Conservation (phyloP, 2,888 invertebrate genomes). For the Pterostichus niger region DNA sequence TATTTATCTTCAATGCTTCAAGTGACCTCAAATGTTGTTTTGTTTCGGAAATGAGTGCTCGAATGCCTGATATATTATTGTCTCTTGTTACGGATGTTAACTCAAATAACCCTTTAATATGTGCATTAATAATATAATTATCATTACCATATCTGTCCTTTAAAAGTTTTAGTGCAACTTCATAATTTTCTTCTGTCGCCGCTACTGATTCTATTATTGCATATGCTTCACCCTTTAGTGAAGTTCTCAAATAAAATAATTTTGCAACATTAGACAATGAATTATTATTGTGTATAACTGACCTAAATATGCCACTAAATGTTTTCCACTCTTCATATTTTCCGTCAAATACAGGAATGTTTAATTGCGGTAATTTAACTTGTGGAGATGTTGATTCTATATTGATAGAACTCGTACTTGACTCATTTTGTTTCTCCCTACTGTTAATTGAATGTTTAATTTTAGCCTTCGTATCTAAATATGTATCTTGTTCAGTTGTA, state of each 20-base stretch:
- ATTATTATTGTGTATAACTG: conserved; percentile 16
- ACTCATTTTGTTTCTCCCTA: too few relatives aligned
- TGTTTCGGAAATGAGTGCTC: background rate
- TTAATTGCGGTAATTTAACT: conserved; percentile 35
- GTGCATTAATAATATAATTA: conserved; percentile 42
- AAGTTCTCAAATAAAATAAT: conserved; percentile 49
- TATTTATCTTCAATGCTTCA: background rate
- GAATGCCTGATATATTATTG: background rate
- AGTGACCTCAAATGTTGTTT: conserved; percentile 56
- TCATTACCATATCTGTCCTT: conserved; percentile 52
- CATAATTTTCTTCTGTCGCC: conserved; percentile 35
- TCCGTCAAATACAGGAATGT: conserved; percentile 18
- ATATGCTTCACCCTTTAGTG: conserved; percentile 53
- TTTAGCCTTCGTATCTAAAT: too few relatives aligned
- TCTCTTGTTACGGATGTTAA: background rate
- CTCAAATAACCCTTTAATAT: conserved; percentile 54
- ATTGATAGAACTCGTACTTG: too few relatives aligned
- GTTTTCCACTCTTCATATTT: conserved; percentile 16
- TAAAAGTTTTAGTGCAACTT: too few relatives aligned
- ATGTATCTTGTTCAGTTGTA: too few relatives aligned
- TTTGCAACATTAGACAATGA: conserved; percentile 15
- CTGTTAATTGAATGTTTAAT: too few relatives aligned
- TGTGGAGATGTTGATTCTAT: background rate
- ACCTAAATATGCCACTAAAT: background rate
- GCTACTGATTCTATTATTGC: conserved; percentile 19